Evolutionary conservation across 2,113 vertebrate genomes (phyloP).

Genomic region (Stigmatopora nigra): DNA sequence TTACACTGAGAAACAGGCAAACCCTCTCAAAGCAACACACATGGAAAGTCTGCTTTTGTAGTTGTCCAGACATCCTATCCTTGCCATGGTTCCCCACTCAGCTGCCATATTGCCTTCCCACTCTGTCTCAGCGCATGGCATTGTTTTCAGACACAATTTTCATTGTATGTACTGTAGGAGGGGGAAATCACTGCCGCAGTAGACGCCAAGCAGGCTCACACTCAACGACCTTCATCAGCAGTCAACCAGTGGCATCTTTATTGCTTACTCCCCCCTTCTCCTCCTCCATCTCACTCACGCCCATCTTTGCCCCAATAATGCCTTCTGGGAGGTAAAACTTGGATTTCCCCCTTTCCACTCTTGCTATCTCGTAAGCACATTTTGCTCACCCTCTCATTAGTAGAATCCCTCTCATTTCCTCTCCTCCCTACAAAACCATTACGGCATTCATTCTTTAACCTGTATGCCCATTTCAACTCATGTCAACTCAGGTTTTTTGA

Average conservation of each 20-base stretch:
- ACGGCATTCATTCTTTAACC: constrained; percentile 38
- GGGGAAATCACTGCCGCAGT: constrained; percentile 45
- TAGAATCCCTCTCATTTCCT: constrained; percentile 59
- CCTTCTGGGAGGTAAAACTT: constrained; percentile 65
- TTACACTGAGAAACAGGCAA: constrained; percentile 4
- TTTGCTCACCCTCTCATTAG: constrained; percentile 62
- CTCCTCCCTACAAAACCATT: constrained; percentile 49
- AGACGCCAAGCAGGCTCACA: constrained; percentile 44
- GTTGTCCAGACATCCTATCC: constrained; percentile 51
- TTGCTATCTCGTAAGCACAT: constrained; percentile 52
- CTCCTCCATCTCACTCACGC: neutral
- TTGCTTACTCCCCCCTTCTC: neutral
- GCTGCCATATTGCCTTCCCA: constrained; percentile 54
- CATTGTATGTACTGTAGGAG: constrained; percentile 64
- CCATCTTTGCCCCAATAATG: neutral
- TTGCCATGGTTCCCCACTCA: constrained; percentile 37
- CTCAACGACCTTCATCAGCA: constrained; percentile 47
- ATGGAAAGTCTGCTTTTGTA: constrained; percentile 15
- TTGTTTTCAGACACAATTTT: constrained; percentile 68
- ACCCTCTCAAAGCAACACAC: neutral
- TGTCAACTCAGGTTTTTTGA: neutral
- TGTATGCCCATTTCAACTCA: constrained; percentile 17
- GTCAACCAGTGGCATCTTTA: constrained; percentile 17
- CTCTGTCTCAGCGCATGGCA: constrained; percentile 58
- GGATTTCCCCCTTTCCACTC: constrained; percentile 68